Percentiles rank a stretch among this genome's conserved stretches.
phyloP scores from a whole-genome alignment of 2,888 invertebrate species.

The Volucella inflata region DNA sequence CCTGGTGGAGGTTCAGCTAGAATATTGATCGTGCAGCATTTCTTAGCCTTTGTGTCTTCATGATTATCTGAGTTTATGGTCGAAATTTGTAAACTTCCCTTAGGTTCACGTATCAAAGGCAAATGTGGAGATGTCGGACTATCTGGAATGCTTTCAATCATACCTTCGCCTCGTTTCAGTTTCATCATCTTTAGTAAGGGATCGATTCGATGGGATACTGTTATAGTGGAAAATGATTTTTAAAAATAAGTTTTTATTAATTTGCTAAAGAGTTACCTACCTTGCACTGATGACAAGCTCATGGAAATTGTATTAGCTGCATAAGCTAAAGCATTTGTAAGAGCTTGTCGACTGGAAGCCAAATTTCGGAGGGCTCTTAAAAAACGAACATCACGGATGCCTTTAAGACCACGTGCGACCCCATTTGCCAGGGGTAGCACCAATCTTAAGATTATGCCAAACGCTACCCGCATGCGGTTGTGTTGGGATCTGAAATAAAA shows the following conservation, averaged over 20 bases:
- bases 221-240: conserved; percentile 31
- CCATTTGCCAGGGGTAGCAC: conserved; percentile 82
- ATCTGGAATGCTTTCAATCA: conserved; percentile 81
- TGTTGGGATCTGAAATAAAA: conserved; percentile 77
- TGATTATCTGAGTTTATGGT: conserved; percentile 59
- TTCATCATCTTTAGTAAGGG: conserved; percentile 82
- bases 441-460: conserved; percentile 82
- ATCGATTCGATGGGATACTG: conserved; percentile 82
- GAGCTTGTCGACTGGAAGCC: conserved; percentile 81
- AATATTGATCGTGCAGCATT: conserved; percentile 81
- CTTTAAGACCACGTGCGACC: conserved; percentile 81
- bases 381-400: conserved; percentile 81
- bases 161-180: conserved; percentile 80
- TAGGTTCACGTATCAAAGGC: conserved; percentile 76
- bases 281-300: conserved; percentile 83
- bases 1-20: conserved; percentile 82
- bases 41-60: conserved; percentile 77
- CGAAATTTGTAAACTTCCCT: conserved; percentile 46
- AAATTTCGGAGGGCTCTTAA: conserved; percentile 80
- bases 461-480: conserved; percentile 81
- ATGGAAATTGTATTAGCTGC: conserved; percentile 83
- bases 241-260: background rate
- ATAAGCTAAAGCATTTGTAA: conserved; percentile 82
- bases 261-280: conserved; percentile 76
- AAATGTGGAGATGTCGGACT: conserved; percentile 71